Evolutionary conservation across 2,113 vertebrate species (phyloP), one percentile per base, ranked within the genome.

Genomic region (Colius striatus): DNA sequence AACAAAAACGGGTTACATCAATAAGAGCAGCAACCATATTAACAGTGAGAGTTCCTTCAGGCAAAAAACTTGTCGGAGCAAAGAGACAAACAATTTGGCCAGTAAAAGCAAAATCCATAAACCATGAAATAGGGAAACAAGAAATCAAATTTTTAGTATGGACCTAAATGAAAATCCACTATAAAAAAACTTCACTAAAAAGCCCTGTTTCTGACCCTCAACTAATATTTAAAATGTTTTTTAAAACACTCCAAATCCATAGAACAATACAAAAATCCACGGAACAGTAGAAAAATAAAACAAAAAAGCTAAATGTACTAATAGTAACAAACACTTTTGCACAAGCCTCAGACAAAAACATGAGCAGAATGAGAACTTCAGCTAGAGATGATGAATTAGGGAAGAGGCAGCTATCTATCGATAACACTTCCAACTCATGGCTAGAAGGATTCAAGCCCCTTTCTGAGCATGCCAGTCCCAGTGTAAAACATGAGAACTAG

Each of bases 21-120:
- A 27, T 97, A 96, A 89, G 0, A 62, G 78, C 47, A 96, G 89
- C 61, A 97, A 82, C 58, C 79, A 92, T 94, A 95, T 97, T 96
- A 97, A 97, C 75, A 91, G 67, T 74, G 72, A 91, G 93, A 63
- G 38, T 80, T 97, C 91, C 96, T 97, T 96, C 84, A 97, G 97
- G 96, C 94, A 97, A 97, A 89, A 97, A 97, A 75, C 83, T 95
- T 96, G 91, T 96, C 70, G 27, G 75, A 95, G 55, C 27, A 88
- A 60, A 97, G 87, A 97, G 72, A 91, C 82, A 95, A 63, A 95
- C 81, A 97, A 95, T 97, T 96, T 93, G 89, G 79, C n/a, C 89
- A 95, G n/a, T 89, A 93, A 97, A 97, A 96, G 94, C 50, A 96
- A 97, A 98, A 97, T 96, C 90, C 80, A 97, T 94, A 97, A 97